These are phyloP conservation scores for Kryptopterus vitreolus DNA, from an alignment of 2,797 vertebrate genomes.

Conservation along the genomic window DNA sequence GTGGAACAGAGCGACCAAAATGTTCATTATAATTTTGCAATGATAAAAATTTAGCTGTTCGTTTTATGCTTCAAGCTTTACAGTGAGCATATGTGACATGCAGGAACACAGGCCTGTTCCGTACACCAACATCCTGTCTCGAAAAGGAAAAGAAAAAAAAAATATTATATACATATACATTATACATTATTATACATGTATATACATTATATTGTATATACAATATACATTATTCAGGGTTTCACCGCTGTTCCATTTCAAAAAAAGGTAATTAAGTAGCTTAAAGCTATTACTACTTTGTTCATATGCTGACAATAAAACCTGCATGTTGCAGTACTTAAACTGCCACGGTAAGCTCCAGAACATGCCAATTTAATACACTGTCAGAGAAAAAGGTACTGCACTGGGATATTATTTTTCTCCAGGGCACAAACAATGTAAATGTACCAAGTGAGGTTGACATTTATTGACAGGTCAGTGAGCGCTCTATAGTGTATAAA, in stretches of 20 bases:
- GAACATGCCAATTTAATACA: neutral
- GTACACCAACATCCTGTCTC: neutral
- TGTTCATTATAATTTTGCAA: conserved; percentile 1
- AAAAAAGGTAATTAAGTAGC: conserved; percentile 11
- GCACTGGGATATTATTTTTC: conserved; percentile 14
- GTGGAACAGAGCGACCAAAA: neutral
- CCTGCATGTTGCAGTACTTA: neutral
- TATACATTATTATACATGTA: too few species aligned
- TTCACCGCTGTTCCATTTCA: conserved; percentile 1
- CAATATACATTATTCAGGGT: neutral
- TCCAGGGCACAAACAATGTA: conserved; percentile 17
- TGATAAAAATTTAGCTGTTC: neutral
- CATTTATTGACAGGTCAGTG: conserved; percentile 26
- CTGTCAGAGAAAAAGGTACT: conserved; percentile 1
- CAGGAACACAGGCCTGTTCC: neutral
- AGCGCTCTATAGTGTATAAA: neutral
- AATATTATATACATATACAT: too few species aligned
- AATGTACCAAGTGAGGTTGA: conserved; percentile 12
- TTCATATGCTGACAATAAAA: conserved; percentile 2
- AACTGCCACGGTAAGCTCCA: neutral
- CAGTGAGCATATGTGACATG: neutral
- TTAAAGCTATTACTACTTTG: conserved; percentile 12
- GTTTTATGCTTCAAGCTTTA: neutral
- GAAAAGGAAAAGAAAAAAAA: neutral
- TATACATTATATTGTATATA: too few species aligned